phyloP scores from a whole-genome alignment of 2,888 invertebrate species.

The Nomada goodeniana region DNA sequence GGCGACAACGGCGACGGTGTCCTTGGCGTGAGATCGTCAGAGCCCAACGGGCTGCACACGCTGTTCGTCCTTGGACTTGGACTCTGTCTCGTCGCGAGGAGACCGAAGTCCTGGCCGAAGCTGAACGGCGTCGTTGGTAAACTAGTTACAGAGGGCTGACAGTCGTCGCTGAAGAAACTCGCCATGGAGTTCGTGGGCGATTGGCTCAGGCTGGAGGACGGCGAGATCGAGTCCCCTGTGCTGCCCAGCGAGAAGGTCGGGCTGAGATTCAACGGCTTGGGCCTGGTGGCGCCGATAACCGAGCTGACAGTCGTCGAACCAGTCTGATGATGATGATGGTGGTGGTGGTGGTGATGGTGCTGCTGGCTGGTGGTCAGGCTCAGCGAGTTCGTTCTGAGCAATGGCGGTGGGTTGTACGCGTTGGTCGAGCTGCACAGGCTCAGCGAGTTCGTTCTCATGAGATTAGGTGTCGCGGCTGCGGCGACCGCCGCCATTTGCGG shows the following conservation, averaged over 20 bases:
- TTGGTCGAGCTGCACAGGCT: slow-evolving; percentile 71
- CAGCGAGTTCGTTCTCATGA: slow-evolving; percentile 81
- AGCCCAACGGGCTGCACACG: slow-evolving; percentile 82
- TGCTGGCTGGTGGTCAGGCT: slow-evolving; percentile 77
- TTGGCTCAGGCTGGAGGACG: slow-evolving; percentile 88
- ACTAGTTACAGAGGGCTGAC: slow-evolving; percentile 81
- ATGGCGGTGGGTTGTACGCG: slow-evolving; percentile 69
- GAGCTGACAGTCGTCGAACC: slow-evolving; percentile 62
- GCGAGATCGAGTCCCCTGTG: slow-evolving; percentile 86
- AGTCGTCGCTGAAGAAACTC: slow-evolving; percentile 87
- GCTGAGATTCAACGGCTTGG: slow-evolving; percentile 82
- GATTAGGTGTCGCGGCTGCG: slow-evolving; percentile 56
- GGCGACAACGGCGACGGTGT: slow-evolving; percentile 81
- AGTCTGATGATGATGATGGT: slow-evolving; percentile 67
- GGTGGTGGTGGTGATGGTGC: slow-evolving; percentile 67
- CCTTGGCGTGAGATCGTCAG: slow-evolving; percentile 71
- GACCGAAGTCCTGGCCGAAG: slow-evolving; percentile 79
- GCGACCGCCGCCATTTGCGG: slow-evolving; percentile 83
- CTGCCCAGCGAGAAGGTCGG: slow-evolving; percentile 85
- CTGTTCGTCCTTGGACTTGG: slow-evolving; percentile 81
- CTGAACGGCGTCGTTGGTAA: slow-evolving; percentile 80
- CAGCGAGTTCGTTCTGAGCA: slow-evolving; percentile 77
- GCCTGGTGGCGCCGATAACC: slow-evolving; percentile 78
- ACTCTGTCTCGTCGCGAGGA: slow-evolving; percentile 85
- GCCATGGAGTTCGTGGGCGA: slow-evolving; percentile 88